Conservation (phyloP, 2,888 invertebrate species). For the Nymphalis urticae region DNA sequence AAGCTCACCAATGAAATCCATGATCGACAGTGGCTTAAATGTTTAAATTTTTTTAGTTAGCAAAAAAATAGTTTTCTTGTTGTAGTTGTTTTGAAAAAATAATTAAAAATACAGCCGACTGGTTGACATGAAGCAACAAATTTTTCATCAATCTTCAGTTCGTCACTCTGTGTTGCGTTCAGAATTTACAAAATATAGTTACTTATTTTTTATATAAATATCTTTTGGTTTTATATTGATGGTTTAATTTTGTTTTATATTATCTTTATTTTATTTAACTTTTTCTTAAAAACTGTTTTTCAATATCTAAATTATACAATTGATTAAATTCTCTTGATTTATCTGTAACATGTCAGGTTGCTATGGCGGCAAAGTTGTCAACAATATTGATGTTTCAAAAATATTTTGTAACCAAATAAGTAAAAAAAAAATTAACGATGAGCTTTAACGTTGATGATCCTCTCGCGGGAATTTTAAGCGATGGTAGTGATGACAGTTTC, state of each 20-base stretch:
- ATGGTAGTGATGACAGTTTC: slow-evolving; percentile 87
- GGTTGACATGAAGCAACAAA: slow-evolving; percentile 77
- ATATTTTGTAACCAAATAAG: neutral
- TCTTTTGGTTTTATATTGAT: neutral
- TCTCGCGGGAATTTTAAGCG: slow-evolving; percentile 84
- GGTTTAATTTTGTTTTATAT: neutral
- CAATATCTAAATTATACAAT: neutral
- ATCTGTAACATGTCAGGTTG: slow-evolving; percentile 45
- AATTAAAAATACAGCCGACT: slow-evolving; percentile 71
- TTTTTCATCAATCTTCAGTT: slow-evolving; percentile 49
- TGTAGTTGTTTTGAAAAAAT: slow-evolving; percentile 74
- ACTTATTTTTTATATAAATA: neutral
- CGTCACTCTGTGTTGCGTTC: slow-evolving; percentile 36
- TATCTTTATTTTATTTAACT: neutral
- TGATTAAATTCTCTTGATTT: neutral
- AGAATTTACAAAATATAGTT: slow-evolving; percentile 11
- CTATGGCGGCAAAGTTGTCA: slow-evolving; percentile 64
- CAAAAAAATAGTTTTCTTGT: slow-evolving; percentile 39
- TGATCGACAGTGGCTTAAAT: slow-evolving; percentile 51
- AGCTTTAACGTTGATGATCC: slow-evolving; percentile 84
- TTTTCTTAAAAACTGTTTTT: neutral
- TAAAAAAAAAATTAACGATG: slow-evolving; percentile 53
- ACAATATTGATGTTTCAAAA: slow-evolving; percentile 40
- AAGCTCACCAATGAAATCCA: slow-evolving; percentile 69
- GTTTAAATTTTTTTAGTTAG: slow-evolving; percentile 22